These are phyloP conservation scores for Drosophila pandora DNA, from an alignment of 1,140 invertebrate species.

Conservation along the genomic window DNA sequence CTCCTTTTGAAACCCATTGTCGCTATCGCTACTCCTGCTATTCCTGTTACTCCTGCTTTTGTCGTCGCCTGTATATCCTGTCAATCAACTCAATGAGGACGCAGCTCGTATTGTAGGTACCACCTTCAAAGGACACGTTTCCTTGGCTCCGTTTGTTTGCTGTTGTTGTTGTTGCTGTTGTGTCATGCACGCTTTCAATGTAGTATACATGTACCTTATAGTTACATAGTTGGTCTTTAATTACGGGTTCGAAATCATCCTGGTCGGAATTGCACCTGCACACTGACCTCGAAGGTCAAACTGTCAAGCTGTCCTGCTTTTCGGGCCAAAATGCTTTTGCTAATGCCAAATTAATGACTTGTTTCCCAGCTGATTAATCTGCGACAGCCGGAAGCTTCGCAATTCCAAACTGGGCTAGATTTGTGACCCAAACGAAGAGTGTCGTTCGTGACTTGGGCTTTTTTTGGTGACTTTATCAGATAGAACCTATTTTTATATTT, in stretches of 20 bases:
- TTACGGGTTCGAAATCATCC: slow-evolving; percentile 31
- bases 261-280: slow-evolving; percentile 31
- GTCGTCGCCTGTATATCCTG: slow-evolving; percentile 55
- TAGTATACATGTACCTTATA: slow-evolving; percentile 20
- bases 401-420: neutral
- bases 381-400: slow-evolving; percentile 14
- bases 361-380: slow-evolving; percentile 26
- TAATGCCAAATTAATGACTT: slow-evolving; percentile 37
- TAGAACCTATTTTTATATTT: neutral
- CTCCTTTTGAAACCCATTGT: neutral
- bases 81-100: slow-evolving; percentile 66
- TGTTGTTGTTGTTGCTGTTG: slow-evolving; percentile 24
- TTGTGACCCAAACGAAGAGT: neutral
- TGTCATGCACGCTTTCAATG: slow-evolving; percentile 54
- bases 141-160: slow-evolving; percentile 11
- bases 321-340: neutral
- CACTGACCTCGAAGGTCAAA: slow-evolving; percentile 57
- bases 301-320: slow-evolving; percentile 1
- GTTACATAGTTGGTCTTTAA: slow-evolving; percentile 34
- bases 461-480: neutral
- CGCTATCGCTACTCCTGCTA: neutral
- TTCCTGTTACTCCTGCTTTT: neutral
- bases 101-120: slow-evolving; percentile 60
- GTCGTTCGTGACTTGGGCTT: neutral
- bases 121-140: slow-evolving; percentile 15